Evolutionary conservation across 2,797 vertebrate species (phyloP), one percentile per base, ranked within the genome.

Genomic region (Yasuhikotakia modesta): DNA sequence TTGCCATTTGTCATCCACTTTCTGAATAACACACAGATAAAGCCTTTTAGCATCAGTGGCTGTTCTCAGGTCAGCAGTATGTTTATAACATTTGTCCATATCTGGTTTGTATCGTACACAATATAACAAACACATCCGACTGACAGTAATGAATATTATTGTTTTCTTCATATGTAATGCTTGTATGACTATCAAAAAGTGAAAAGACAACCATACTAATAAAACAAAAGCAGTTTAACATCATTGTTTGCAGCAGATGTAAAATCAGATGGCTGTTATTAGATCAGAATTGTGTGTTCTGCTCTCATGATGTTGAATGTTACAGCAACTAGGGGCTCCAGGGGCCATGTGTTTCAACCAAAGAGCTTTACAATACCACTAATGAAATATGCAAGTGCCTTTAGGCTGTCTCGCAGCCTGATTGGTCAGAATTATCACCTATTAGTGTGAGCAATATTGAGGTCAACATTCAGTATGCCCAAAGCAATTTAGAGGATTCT

Each of bases 331-430:
- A 58, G 81, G 43, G 53, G 43, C 68, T 79, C 63, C 66, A 72
- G 76, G 68, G 79, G 81, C 83, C 81, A 81, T 81, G 85, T 86
- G 83, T 75, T 84, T 75, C 16, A 70, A n/a, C 55, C 45, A 70
- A 75, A 79, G 70, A 81, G 52, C 53, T 74, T 79, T 84, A 82
- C 75, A 84, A 74, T 81, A 73, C 68, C 64, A n/a, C 63, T 86
- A 84, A 87, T 87, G 73, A 87, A 87, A 86, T 86, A 88, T 87
- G 83, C 70, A 86, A 84, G 82, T 82, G 57, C 75, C 79, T 65
- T 53, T 57, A 72, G 85, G 83, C 74, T 53, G 22, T 45, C 45
- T 75, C 60, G 22, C 43, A 32, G 58, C 64, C 55, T 78, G 67
- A 77, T 78, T 80, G 74, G 73, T 58, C 70, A 19, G 46, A 70